Evolutionary conservation across 2,888 invertebrate genomes (phyloP), one percentile per base, ranked within the genome.

Genomic region (Diplazon laetatorius): DNA sequence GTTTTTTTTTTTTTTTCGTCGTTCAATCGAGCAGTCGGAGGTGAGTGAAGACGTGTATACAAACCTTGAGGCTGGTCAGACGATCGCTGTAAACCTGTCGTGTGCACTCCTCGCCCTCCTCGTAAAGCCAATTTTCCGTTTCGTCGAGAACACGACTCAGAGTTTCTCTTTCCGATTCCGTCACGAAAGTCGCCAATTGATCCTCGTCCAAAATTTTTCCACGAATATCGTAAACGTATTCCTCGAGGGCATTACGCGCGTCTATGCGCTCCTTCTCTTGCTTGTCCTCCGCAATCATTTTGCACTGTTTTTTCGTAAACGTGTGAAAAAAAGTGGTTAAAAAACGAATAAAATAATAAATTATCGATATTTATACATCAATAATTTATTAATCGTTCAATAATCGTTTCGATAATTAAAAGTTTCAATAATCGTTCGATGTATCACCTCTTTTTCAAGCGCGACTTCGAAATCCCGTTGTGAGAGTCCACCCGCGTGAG

Each of bases 61-160:
- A 68, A 63, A 90, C 90, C 83, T 86, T 89, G 5, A 91, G 83
- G 63, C 80, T 81, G 14, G 84, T 52, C 12, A 91, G 76, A 74
- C 88, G 85, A 57, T 91, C 91, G 4, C 85, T 83, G 62, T 95
- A 95, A 39, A 95, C 93, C 85, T 95, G 94, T 87, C 95, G 94
- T 83, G 95, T 95, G 89, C 98, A 97, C 88, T 99, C 97, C 91
- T 98, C 98, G 2, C 99, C 99, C 76, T 96, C 96, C 87, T 98
- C 99, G 88, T 99, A 99, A 16, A 99, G 92, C 99, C 99, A 99
- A 89, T 96, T 95, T 91, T 99, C 99, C 85, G 98, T 95, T 18
- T 95, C 94, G 86, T 96, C 96, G 39, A 99, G 93, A 82, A 94
- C 93, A 76, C 92, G 90, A 37, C 94, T 93, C 75, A 96, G 93